These are phyloP conservation scores for Drosophila lacertosa DNA, from an alignment of 1,140 invertebrate species.

Conservation along the genomic window DNA sequence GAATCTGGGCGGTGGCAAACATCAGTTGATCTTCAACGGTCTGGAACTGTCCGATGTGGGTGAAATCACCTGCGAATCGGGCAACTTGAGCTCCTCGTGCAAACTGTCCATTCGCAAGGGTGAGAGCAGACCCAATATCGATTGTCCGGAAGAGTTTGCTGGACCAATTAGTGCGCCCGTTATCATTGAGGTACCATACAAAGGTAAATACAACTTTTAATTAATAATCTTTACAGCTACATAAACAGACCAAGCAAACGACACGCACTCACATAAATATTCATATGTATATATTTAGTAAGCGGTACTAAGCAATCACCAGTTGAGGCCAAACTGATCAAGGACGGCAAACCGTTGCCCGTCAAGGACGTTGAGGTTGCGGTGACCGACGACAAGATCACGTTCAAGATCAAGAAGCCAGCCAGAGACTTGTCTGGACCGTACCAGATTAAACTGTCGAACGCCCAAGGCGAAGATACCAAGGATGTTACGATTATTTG, in stretches of 20 bases:
- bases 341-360: slow-evolving; percentile 94
- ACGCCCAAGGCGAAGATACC: slow-evolving; percentile 94
- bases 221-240: too few relatives aligned
- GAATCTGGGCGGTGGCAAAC: slow-evolving; percentile 95
- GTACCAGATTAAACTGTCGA: slow-evolving; percentile 94
- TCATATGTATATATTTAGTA: slow-evolving; percentile 86
- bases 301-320: slow-evolving; percentile 93
- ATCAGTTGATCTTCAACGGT: slow-evolving; percentile 94
- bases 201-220: slow-evolving; percentile 86
- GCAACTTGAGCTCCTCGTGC: slow-evolving; percentile 91
- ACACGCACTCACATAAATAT: background rate
- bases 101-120: slow-evolving; percentile 93
- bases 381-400: slow-evolving; percentile 94
- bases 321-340: slow-evolving; percentile 94
- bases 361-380: slow-evolving; percentile 95
- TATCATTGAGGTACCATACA: slow-evolving; percentile 95
- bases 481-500: slow-evolving; percentile 93
- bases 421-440: slow-evolving; percentile 90
- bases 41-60: slow-evolving; percentile 92
- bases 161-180: slow-evolving; percentile 92
- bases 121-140: slow-evolving; percentile 91
- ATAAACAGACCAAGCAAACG: background rate
- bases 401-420: slow-evolving; percentile 96
- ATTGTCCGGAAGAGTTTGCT: slow-evolving; percentile 92
- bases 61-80: slow-evolving; percentile 93